A percentile compares a stretch with the other conserved stretches of the same genome.
Evolutionary conservation across 2,888 invertebrate species (phyloP).

Genomic region (Drosophila eohydei): DNA sequence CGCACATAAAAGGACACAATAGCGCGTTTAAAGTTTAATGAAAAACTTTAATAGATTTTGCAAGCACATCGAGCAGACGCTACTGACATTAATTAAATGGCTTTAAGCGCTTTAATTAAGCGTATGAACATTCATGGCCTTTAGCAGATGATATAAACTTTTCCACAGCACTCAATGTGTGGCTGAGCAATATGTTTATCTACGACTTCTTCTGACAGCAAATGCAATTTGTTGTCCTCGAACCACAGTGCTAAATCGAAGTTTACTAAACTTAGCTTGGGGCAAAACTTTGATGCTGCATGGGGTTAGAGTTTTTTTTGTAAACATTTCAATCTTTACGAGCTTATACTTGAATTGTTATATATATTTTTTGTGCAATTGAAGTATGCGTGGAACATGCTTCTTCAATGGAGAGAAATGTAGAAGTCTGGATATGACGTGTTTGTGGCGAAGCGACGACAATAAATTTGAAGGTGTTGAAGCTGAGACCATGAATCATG

Average conservation of each 20-base stretch:
- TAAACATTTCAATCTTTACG: background rate
- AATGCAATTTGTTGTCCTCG: background rate
- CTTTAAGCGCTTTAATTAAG: constrained; percentile 5
- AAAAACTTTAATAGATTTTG: constrained; percentile 6
- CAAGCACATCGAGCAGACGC: background rate
- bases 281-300: background rate
- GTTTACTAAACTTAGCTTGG: background rate
- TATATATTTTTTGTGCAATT: too few species aligned
- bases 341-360: background rate
- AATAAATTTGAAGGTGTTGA: background rate
- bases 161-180: background rate
- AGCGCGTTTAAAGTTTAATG: background rate
- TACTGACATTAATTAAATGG: background rate
- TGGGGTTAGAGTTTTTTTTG: background rate
- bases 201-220: background rate
- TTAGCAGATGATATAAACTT: background rate
- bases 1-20: background rate
- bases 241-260: background rate
- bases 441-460: background rate
- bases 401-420: background rate
- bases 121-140: background rate
- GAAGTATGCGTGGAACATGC: background rate
- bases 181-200: too few species aligned
- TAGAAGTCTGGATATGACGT: background rate
- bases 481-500: background rate